These are phyloP conservation scores for Plecotus auritus DNA, from an alignment of 2,113 vertebrate genomes.

Conservation along the genomic window DNA sequence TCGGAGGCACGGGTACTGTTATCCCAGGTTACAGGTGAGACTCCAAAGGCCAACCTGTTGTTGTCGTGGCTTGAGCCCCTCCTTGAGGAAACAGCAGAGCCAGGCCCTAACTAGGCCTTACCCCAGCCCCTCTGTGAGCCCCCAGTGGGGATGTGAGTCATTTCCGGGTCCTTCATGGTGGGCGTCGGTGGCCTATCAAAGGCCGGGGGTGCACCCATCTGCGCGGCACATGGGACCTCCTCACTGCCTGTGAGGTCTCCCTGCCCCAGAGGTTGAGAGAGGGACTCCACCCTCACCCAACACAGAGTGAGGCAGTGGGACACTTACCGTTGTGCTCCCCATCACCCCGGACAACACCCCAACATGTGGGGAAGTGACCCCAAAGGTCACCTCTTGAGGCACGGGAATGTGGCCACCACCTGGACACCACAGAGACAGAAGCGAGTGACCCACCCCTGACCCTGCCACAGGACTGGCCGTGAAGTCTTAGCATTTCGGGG, in stretches of 20 bases:
- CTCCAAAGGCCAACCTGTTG: not conserved
- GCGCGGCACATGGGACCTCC: not conserved
- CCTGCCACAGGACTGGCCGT: not conserved
- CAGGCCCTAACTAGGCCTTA: not conserved
- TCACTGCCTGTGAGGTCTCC: not conserved
- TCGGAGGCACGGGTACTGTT: too few species aligned
- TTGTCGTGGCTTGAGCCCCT: not conserved
- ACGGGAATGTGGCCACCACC: rapidly evolving
- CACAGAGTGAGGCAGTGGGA: not conserved
- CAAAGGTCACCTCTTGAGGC: not conserved
- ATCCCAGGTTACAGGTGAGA: not conserved
- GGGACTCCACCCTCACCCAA: not conserved
- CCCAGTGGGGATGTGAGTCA: not conserved
- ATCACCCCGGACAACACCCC: not conserved
- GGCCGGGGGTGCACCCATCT: too few species aligned
- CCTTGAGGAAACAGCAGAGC: not conserved
- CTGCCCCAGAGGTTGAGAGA: not conserved
- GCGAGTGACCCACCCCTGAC: not conserved
- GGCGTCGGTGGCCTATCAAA: not conserved
- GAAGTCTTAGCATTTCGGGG: not conserved
- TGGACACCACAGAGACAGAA: not conserved
- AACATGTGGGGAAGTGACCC: not conserved
- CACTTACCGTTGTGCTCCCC: too few species aligned
- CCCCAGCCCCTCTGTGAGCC: not conserved
- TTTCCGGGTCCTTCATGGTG: not conserved